Evolutionary conservation across 2,888 invertebrate genomes (phyloP).

Genomic region (Thereva nobilitata): DNA sequence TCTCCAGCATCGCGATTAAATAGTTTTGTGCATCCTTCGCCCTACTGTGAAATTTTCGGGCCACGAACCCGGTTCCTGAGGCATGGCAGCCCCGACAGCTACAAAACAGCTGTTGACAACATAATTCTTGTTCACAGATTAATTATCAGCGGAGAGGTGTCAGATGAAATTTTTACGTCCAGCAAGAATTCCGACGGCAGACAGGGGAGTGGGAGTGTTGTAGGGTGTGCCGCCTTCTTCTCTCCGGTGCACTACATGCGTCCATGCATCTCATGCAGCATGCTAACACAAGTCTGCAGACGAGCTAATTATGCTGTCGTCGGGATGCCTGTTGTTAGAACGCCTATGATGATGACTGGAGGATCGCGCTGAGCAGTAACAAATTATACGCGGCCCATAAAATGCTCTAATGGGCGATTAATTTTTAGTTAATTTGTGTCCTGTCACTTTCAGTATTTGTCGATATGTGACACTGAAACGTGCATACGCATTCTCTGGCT

Average conservation of each 20-base stretch:
- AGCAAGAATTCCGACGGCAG: conserved; percentile 24
- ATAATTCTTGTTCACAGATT: conserved; percentile 42
- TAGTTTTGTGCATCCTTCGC: background rate
- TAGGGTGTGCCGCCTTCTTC: conserved; percentile 1
- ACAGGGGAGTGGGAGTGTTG: background rate
- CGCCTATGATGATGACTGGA: conserved; percentile 6
- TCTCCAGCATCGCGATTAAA: background rate
- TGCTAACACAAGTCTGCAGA: conserved; percentile 19
- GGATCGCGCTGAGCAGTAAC: conserved; percentile 12
- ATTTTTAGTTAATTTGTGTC: conserved; percentile 32
- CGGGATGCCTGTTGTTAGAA: conserved; percentile 13
- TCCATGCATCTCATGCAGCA: background rate
- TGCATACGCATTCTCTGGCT: too few relatives aligned
- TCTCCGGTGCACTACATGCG: background rate
- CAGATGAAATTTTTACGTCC: conserved; percentile 36
- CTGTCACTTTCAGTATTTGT: conserved; percentile 23
- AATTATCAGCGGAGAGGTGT: conserved; percentile 38
- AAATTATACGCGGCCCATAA: conserved; percentile 37
- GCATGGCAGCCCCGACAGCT: background rate
- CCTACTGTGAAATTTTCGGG: background rate
- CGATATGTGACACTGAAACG: conserved; percentile 1
- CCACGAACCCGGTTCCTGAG: too few relatives aligned
- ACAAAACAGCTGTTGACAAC: conserved; percentile 41
- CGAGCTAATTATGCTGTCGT: conserved; percentile 35
- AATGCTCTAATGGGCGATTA: conserved; percentile 33